phyloP scores from a whole-genome alignment of 2,797 vertebrate genomes.

The Xenentodon cancila region DNA sequence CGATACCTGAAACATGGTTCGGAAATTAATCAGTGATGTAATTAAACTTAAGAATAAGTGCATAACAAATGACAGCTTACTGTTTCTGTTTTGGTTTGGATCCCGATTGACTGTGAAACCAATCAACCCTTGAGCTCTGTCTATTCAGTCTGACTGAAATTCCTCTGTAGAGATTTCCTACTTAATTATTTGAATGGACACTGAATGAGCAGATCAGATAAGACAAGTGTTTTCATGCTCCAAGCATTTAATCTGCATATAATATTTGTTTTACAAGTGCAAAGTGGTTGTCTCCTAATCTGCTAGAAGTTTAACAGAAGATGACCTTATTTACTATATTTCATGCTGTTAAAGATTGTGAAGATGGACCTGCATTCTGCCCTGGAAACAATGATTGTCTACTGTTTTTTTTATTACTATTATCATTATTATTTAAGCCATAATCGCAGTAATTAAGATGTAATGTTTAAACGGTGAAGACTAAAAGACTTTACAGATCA shows the following conservation, averaged over 20 bases:
- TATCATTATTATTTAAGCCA: too few relatives aligned
- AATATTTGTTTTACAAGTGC: background rate
- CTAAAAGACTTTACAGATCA: too few relatives aligned
- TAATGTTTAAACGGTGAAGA: too few relatives aligned
- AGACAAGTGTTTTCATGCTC: background rate
- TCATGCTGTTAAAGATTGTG: too few relatives aligned
- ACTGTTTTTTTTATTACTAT: too few relatives aligned
- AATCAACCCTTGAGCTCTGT: background rate
- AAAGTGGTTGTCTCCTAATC: background rate
- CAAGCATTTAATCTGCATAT: background rate
- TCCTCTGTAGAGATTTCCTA: too few relatives aligned
- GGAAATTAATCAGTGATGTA: slow-evolving; percentile 51
- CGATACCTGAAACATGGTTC: slow-evolving; percentile 88
- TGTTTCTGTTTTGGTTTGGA: slow-evolving; percentile 4
- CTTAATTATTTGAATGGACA: background rate
- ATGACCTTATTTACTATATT: too few relatives aligned
- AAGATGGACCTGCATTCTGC: too few relatives aligned
- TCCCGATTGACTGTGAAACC: background rate
- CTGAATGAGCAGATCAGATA: too few relatives aligned
- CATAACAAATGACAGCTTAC: slow-evolving; percentile 7
- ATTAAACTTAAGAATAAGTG: slow-evolving; percentile 9
- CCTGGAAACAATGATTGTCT: too few relatives aligned
- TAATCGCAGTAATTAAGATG: too few relatives aligned
- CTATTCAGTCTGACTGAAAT: background rate
- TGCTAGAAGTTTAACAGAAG: background rate